A percentile compares a stretch with the other conserved stretches of the same genome.
phyloP scores from a whole-genome alignment of 37 sponge, comb jelly and placozoan species.

The Aplysina aerophoba region DNA sequence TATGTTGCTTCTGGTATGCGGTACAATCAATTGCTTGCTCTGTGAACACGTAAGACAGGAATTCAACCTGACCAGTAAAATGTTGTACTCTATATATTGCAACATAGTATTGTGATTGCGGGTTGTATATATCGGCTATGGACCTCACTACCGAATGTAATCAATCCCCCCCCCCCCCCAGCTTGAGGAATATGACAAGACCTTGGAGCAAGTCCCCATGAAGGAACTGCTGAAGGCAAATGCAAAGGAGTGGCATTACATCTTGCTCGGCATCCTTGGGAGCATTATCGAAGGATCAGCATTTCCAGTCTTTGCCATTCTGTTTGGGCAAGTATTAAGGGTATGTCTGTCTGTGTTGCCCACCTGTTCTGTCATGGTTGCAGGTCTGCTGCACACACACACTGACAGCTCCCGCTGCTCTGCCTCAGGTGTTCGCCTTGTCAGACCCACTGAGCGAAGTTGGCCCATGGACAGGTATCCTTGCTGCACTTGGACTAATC shows the following conservation, averaged over 20 bases:
- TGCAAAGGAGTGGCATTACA: slow-evolving; percentile 67
- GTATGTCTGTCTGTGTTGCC: too few species aligned
- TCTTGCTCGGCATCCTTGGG: slow-evolving; percentile 65
- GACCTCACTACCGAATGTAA: too few species aligned
- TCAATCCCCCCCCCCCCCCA: not conserved
- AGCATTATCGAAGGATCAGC: slow-evolving; percentile 53
- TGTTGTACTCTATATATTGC: too few species aligned
- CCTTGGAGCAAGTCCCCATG: not conserved
- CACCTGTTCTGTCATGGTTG: too few species aligned
- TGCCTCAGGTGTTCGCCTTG: slow-evolving; percentile 4
- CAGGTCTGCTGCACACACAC: not conserved
- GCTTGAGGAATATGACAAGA: slow-evolving; percentile 22
- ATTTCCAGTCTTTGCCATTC: slow-evolving; percentile 72
- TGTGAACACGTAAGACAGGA: too few species aligned
- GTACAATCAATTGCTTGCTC: too few species aligned
- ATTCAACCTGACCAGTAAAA: too few species aligned
- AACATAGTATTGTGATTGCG: too few species aligned
- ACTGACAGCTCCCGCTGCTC: not conserved
- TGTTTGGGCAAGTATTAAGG: slow-evolving; percentile 66
- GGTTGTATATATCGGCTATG: too few species aligned
- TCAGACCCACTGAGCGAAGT: slow-evolving; percentile 12
- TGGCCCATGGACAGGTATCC: slow-evolving; percentile 58
- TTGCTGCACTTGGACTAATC: slow-evolving; percentile 57
- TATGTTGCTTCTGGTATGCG: too few species aligned
- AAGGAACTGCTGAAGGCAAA: slow-evolving; percentile 48